A percentile compares a stretch with the other conserved stretches of the same genome.
Evolutionary conservation across 2,888 invertebrate genomes (phyloP).

Genomic region (Lepas anatifera): DNA sequence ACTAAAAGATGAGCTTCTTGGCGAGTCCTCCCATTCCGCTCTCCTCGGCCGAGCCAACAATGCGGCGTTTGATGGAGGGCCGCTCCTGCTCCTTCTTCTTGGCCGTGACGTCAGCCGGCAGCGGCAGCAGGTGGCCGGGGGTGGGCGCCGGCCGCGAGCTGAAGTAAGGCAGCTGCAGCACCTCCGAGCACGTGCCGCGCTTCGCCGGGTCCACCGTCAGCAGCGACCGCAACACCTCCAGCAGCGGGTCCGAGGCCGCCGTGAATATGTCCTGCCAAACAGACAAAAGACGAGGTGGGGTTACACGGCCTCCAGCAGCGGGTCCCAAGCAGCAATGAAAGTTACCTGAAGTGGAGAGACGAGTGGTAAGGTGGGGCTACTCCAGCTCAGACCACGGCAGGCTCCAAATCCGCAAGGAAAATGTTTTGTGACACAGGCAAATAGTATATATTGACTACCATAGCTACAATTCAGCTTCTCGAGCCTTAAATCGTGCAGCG

Average conservation of each 20-base stretch:
- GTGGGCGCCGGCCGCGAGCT: conserved; percentile 70
- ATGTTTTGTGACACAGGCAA: no score
- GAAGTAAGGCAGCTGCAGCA: conserved; percentile 80
- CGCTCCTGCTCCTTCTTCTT: conserved; percentile 17
- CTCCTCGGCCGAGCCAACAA: conserved; percentile 22
- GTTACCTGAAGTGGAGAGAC: no score
- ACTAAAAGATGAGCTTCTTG: background rate
- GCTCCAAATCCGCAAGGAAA: no score
- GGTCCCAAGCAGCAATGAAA: no score
- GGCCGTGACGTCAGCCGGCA: conserved; percentile 48
- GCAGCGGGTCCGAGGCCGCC: conserved; percentile 82
- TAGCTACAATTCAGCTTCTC: no score
- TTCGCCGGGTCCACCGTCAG: conserved; percentile 69
- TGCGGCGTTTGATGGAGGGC: conserved; percentile 23
- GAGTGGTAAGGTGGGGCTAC: no score
- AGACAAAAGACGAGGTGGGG: no score
- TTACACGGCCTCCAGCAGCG: no score
- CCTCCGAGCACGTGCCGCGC: conserved; percentile 68
- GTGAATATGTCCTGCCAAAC: conserved; percentile 87
- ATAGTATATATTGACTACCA: no score
- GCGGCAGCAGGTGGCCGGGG: conserved; percentile 65
- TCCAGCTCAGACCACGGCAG: no score
- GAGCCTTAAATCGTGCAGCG: no score
- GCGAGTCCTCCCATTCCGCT: conserved; percentile 16
- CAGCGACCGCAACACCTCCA: conserved; percentile 63